These are phyloP conservation scores for Lingula anatina DNA, from an alignment of 2,888 invertebrate genomes.

Conservation along the genomic window DNA sequence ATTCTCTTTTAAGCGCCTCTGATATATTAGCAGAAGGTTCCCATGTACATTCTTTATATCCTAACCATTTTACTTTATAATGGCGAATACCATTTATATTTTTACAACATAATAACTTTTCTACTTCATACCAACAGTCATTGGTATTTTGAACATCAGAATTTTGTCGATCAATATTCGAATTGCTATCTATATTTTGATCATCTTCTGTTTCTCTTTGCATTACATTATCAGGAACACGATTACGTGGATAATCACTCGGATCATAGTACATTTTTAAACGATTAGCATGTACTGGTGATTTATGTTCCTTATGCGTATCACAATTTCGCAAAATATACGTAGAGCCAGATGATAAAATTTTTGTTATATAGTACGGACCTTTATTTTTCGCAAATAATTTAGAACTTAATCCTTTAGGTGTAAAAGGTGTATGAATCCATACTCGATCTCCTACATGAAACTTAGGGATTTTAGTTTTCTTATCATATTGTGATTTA, in stretches of 20 bases:
- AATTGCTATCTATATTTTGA: neutral
- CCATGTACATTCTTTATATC: neutral
- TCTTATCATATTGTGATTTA: neutral
- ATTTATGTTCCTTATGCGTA: neutral
- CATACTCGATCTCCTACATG: neutral
- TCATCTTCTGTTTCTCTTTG: neutral
- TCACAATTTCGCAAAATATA: neutral
- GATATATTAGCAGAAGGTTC: neutral
- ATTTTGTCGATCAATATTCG: neutral
- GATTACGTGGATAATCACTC: neutral
- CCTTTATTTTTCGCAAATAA: neutral
- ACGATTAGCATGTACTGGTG: conserved; percentile 2
- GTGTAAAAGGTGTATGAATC: neutral
- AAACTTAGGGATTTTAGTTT: neutral
- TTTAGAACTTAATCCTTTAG: neutral
- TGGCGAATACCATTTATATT: neutral
- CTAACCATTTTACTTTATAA: neutral
- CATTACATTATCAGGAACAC: neutral
- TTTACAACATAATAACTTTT: neutral
- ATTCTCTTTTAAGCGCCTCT: neutral
- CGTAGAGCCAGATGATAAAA: neutral
- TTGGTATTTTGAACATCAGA: neutral
- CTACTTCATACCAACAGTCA: no score
- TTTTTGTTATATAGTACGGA: neutral
- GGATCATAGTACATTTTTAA: neutral